Evolutionary conservation across 2,113 vertebrate species (phyloP), one percentile per base, ranked within the genome.

Genomic region (Lagenorhynchus albirostris): DNA sequence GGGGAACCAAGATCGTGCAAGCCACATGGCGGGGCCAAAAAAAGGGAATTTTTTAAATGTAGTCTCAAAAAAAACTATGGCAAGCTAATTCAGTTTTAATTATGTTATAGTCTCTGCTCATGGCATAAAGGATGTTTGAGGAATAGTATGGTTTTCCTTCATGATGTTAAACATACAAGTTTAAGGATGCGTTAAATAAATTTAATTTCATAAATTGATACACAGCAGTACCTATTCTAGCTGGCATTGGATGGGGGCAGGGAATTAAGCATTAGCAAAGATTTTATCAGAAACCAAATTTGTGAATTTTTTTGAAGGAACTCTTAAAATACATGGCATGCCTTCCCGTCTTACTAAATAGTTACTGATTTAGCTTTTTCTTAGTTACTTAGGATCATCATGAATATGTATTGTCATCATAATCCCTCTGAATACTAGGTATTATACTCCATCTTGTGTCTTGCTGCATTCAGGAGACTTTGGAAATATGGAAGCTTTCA

Each of bases 21-120:
- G 29, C 47, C 47, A 9, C 0, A 0, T 47, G 41, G 9, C 4
- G 5, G 8, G 41, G 73, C 73, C 41, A 47, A 31, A 74, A 21
- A 21, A 3, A 6, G 12, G 31, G 50, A 60, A 84, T 44, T 67
- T 79, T 53, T 29, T 47, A 85, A 91, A 33, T 84, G 60, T 83
- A 94, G 47, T 85, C 33, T 62, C 29, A 95, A 93, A 60, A 91
- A 74, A 53, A 20, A 31, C 9, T 44, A 26, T 63, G 31, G 31
- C n/a, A 95, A 96, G 8, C 12, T 63, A 86, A 63, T 92, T 93
- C 10, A 91, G n/a, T 36, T 88, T 93, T 77, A 44, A 88, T 85
- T 41, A 47, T 58, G 8, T 67, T 85, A 33, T 85, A 71, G 29
- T 71, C 18, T 84, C 26, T 90, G 62, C 29, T 90, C 68, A 71